These are phyloP conservation scores for Phaonia tiefii DNA, from an alignment of 2,888 invertebrate species.

Conservation along the genomic window DNA sequence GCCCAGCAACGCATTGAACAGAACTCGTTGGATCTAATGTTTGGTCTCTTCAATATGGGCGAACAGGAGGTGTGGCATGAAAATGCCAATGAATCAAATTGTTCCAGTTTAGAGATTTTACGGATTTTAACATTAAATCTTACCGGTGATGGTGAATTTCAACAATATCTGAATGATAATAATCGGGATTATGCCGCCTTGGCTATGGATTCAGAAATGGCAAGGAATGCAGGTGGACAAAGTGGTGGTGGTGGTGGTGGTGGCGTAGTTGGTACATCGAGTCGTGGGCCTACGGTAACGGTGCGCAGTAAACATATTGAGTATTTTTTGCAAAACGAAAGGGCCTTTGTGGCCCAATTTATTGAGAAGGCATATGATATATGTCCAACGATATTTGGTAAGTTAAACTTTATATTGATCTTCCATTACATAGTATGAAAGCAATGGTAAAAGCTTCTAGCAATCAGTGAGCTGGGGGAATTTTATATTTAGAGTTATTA, in stretches of 20 bases:
- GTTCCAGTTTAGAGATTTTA: slow-evolving; percentile 79
- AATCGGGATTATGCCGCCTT: slow-evolving; percentile 70
- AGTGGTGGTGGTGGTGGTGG: no score
- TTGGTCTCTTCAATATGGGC: slow-evolving; percentile 77
- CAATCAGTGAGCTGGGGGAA: no score
- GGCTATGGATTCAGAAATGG: slow-evolving; percentile 39
- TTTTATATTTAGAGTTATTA: no score
- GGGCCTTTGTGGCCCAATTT: slow-evolving; percentile 73
- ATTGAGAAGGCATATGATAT: slow-evolving; percentile 76
- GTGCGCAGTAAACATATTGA: slow-evolving; percentile 73
- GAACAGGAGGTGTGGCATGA: slow-evolving; percentile 75
- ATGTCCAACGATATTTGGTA: slow-evolving; percentile 76
- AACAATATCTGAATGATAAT: slow-evolving; percentile 71
- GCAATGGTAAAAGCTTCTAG: no score
- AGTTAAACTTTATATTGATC: slow-evolving; percentile 6
- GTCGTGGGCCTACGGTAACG: slow-evolving; percentile 5
- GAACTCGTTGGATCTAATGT: slow-evolving; percentile 75
- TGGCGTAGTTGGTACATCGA: slow-evolving; percentile 2
- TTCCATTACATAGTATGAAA: no score
- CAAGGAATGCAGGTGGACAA: not conserved
- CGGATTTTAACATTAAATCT: slow-evolving; percentile 77
- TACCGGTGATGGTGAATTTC: slow-evolving; percentile 73
- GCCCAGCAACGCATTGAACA: slow-evolving; percentile 76
- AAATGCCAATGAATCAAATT: slow-evolving; percentile 75
- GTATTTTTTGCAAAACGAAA: slow-evolving; percentile 74